Conservation (phyloP, 2,113 vertebrate genomes). For the Ahaetulla prasina region DNA sequence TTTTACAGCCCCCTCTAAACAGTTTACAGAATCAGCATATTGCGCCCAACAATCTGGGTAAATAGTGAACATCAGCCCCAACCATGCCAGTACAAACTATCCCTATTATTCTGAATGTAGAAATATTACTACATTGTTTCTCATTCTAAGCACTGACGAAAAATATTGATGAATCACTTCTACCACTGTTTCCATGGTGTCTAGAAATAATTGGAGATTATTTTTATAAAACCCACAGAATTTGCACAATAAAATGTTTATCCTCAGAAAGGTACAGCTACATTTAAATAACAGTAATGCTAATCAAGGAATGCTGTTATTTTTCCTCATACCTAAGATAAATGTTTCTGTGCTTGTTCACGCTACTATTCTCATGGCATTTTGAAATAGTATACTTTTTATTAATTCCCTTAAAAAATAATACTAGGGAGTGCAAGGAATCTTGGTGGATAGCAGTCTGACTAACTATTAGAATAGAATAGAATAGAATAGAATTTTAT, state of each 20-base stretch:
- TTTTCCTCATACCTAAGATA: neutral
- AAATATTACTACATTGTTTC: neutral
- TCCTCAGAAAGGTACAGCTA: neutral
- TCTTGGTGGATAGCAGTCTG: neutral
- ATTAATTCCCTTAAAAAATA: neutral
- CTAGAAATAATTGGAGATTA: neutral
- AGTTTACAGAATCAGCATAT: no score
- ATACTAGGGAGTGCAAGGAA: neutral
- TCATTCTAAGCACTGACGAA: neutral
- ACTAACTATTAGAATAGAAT: no score
- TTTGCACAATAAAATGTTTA: neutral
- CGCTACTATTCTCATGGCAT: neutral
- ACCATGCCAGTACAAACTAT: neutral
- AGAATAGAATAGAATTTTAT: no score
- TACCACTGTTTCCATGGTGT: neutral
- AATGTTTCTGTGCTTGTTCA: conserved; percentile 16
- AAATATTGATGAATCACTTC: neutral
- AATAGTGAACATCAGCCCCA: neutral
- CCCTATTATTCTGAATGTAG: neutral
- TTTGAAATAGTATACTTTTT: conserved; percentile 1
- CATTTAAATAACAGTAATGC: conserved; percentile 13
- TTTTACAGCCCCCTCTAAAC: no score
- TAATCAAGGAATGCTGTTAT: neutral
- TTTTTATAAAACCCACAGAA: neutral
- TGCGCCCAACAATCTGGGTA: no score